Percentiles rank a stretch among this genome's conserved stretches.
Conservation (phyloP, 2,797 vertebrate genomes). For the Selene dorsalis region DNA sequence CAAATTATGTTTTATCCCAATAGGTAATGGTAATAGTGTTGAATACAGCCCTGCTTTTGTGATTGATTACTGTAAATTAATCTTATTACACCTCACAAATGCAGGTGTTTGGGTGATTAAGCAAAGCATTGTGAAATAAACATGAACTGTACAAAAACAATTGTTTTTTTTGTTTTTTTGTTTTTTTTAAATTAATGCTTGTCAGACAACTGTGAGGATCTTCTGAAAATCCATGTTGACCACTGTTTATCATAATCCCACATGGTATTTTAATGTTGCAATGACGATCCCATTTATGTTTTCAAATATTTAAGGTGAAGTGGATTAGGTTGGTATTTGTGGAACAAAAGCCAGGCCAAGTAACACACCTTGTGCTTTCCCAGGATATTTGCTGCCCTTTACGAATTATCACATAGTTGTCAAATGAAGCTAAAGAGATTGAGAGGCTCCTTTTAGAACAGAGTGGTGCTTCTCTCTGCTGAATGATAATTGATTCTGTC, state of each 20-base stretch:
- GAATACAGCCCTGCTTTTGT: background rate
- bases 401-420: background rate
- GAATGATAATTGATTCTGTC: background rate
- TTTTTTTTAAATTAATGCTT: too few relatives aligned
- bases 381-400: background rate
- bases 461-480: background rate
- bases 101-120: too few relatives aligned
- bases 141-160: too few relatives aligned
- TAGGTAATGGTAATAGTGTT: background rate
- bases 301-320: background rate
- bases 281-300: background rate
- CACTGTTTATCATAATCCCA: background rate
- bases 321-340: background rate
- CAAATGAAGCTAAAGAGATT: constrained; percentile 4
- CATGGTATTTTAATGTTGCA: background rate
- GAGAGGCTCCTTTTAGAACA: background rate
- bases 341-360: background rate
- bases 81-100: background rate
- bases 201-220: background rate
- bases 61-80: background rate
- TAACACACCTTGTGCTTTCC: background rate
- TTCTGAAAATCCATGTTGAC: background rate
- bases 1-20: background rate
- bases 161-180: too few relatives aligned
- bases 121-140: background rate